Evolutionary conservation across 1,140 invertebrate species (phyloP).

Genomic region (Drosophila ambigua): DNA sequence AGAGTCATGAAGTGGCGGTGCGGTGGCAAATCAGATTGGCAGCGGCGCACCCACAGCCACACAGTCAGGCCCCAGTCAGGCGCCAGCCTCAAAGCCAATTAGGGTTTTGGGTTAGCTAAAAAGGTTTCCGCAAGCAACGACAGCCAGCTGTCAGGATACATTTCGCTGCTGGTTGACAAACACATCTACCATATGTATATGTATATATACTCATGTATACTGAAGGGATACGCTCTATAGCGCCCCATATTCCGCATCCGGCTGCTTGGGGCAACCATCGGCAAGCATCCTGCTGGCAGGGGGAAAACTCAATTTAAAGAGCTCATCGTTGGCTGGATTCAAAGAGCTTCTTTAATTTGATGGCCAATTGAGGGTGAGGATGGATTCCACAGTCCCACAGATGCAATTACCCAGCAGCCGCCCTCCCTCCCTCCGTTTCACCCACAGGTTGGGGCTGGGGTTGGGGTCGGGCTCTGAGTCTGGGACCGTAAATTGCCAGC

Average conservation of each 20-base stretch:
- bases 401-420: constrained; percentile 53
- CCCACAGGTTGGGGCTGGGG: background rate
- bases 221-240: too few species aligned
- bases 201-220: too few species aligned
- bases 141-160: constrained; percentile 36
- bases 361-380: constrained; percentile 6
- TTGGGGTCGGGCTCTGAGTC: constrained; percentile 6
- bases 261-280: too few species aligned
- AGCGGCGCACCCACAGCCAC: background rate
- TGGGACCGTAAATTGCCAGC: constrained; percentile 69
- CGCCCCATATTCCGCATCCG: too few species aligned
- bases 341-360: constrained; percentile 30
- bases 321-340: background rate
- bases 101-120: constrained; percentile 35
- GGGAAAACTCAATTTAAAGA: constrained; percentile 8
- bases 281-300: too few species aligned
- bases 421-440: background rate
- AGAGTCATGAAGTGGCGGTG: too few species aligned
- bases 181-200: constrained; percentile 8
- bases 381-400: background rate
- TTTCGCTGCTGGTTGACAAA: constrained; percentile 33
- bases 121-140: constrained; percentile 27
- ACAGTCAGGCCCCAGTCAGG: constrained; percentile 11
- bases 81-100: constrained; percentile 30
- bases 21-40: background rate